These are phyloP conservation scores for Heliconius hewitsoni DNA, from an alignment of 1,140 invertebrate genomes.

Conservation along the genomic window DNA sequence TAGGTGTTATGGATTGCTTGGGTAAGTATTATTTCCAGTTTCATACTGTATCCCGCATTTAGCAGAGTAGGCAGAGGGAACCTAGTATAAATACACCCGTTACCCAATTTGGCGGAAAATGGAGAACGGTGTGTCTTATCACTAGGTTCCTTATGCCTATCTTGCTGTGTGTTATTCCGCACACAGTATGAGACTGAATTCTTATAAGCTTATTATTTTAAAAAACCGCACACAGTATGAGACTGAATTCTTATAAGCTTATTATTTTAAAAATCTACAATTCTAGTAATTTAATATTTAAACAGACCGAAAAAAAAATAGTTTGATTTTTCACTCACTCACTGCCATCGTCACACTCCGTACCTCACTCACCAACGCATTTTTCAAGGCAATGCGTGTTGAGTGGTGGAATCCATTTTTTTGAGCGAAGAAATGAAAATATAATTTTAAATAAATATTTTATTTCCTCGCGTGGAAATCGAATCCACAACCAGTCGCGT, in stretches of 20 bases:
- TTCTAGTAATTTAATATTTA: no score
- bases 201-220: no score
- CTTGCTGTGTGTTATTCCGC: no score
- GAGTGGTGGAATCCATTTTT: background rate
- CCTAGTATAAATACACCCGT: background rate
- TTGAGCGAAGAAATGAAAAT: background rate
- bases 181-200: no score
- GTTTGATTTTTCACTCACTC: no score
- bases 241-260: no score
- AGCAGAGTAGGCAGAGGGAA: background rate
- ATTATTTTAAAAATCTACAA: no score
- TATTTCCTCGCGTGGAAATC: background rate
- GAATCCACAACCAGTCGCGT: background rate
- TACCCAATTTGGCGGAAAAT: background rate
- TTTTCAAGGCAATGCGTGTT: background rate
- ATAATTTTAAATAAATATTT: background rate
- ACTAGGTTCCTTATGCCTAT: no score
- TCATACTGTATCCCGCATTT: no score
- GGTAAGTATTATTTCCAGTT: slow-evolving; percentile 44
- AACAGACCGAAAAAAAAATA: no score
- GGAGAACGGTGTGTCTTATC: no score
- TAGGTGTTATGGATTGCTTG: slow-evolving; percentile 72
- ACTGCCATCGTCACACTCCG: background rate
- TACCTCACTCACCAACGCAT: background rate
- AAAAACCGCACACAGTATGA: no score